Percentiles rank a stretch among this genome's conserved stretches.
phyloP scores from a whole-genome alignment of 2,888 invertebrate genomes.

The Lithophane semibrunnea region DNA sequence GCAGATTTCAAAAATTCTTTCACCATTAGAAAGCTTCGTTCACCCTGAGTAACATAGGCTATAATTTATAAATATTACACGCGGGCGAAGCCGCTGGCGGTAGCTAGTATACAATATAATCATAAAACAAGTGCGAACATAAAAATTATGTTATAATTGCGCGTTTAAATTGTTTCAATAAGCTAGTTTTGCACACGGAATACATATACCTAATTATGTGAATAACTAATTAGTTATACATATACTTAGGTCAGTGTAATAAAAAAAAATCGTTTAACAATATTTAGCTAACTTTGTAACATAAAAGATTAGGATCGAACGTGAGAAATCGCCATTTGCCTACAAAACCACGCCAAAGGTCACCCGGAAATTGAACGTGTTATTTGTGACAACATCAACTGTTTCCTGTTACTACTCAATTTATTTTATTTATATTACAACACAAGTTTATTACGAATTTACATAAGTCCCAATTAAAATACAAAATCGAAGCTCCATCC shows the following conservation, averaged over 20 bases:
- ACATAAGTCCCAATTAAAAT: constrained; percentile 50
- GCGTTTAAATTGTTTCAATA: neutral
- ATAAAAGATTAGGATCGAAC: constrained; percentile 51
- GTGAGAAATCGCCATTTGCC: constrained; percentile 62
- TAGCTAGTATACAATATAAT: too few species aligned
- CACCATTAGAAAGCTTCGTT: too few species aligned
- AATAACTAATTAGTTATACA: neutral
- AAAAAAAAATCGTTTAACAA: constrained; percentile 7
- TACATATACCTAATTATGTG: neutral
- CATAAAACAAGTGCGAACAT: neutral
- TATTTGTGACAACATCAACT: constrained; percentile 55
- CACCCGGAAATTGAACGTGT: constrained; percentile 60
- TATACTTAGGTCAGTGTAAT: neutral
- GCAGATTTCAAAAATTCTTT: too few species aligned
- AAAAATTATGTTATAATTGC: neutral
- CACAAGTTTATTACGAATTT: constrained; percentile 28
- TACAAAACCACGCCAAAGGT: constrained; percentile 54
- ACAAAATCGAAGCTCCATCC: constrained; percentile 29
- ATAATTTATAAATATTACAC: too few species aligned
- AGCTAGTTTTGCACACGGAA: neutral
- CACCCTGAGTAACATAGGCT: too few species aligned
- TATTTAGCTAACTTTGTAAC: constrained; percentile 10
- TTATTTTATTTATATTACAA: constrained; percentile 24
- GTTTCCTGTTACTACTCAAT: constrained; percentile 49
- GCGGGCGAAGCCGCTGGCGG: too few species aligned